Conservation (phyloP, 2,797 vertebrate species). For the Helarctos malayanus region DNA sequence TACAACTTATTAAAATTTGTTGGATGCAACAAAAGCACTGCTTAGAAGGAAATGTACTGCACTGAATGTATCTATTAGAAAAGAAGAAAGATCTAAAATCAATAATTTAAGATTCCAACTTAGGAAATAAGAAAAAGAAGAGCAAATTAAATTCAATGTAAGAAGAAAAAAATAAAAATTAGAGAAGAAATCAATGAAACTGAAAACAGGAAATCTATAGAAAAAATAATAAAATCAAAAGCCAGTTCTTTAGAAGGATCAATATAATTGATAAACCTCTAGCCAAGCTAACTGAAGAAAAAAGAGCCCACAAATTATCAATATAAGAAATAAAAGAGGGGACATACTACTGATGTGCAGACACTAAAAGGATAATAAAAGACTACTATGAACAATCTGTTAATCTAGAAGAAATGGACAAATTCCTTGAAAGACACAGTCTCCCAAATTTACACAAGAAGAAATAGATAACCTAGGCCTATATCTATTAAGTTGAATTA, state of each 20-base stretch:
- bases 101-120: not conserved
- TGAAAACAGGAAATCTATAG: not conserved
- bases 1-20: slow-evolving; percentile 37
- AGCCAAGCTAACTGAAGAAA: not conserved
- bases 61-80: not conserved
- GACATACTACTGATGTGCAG: not conserved
- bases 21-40: not conserved
- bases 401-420: not conserved
- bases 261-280: not conserved
- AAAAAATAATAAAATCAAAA: slow-evolving; percentile 41
- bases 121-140: slow-evolving; percentile 30
- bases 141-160: slow-evolving; percentile 30
- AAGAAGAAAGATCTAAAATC: slow-evolving; percentile 17
- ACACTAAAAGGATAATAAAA: not conserved
- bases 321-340: slow-evolving; percentile 1
- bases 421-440: not conserved
- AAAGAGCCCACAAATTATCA: not conserved
- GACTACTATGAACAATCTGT: not conserved
- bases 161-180: slow-evolving; percentile 27
- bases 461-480: not conserved
- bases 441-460: slow-evolving; percentile 28
- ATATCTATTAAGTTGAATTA: not conserved
- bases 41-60: not conserved
- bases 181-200: slow-evolving; percentile 17
- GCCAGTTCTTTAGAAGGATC: slow-evolving; percentile 11